A percentile compares a stretch with the other conserved stretches of the same genome.
phyloP scores from a whole-genome alignment of 2,113 vertebrate species.

The Hemibagrus wyckioides region DNA sequence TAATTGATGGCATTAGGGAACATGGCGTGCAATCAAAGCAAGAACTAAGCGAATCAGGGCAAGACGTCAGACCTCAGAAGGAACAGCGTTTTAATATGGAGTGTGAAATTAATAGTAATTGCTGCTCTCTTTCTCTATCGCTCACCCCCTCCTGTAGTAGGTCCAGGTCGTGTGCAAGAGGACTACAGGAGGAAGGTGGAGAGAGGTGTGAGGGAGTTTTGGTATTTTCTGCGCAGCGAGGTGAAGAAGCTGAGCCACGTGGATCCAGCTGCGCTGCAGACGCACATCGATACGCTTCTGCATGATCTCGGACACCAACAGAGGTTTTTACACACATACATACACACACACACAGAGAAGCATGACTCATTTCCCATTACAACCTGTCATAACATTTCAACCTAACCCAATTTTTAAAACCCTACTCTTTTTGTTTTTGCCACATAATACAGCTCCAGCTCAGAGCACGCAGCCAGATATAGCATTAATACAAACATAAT shows the following conservation, averaged over 20 bases:
- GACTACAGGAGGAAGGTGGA: constrained; percentile 88
- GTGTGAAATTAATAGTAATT: constrained; percentile 29
- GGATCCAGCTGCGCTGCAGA: constrained; percentile 84
- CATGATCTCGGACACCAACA: constrained; percentile 95
- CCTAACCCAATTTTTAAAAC: not conserved
- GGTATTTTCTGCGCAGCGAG: constrained; percentile 97
- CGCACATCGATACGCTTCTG: constrained; percentile 83
- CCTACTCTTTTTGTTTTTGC: not conserved
- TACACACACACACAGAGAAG: not conserved
- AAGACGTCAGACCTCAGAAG: constrained; percentile 17
- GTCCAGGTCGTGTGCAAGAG: constrained; percentile 92
- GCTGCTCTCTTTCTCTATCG: not conserved
- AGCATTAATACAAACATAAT: not conserved
- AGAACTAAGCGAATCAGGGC: not conserved
- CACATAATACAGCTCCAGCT: not conserved
- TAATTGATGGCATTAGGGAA: constrained; percentile 25
- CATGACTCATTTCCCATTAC: not conserved
- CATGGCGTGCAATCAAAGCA: constrained; percentile 7
- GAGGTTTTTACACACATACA: constrained; percentile 74
- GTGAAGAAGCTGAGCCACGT: constrained; percentile 88
- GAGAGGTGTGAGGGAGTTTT: constrained; percentile 95
- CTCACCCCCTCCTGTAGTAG: constrained; percentile 56
- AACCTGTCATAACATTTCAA: not conserved
- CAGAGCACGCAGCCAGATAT: not conserved
- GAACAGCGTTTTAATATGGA: constrained; percentile 28